Evolutionary conservation across 2,113 vertebrate genomes (phyloP).

Genomic region (Laticauda colubrina): DNA sequence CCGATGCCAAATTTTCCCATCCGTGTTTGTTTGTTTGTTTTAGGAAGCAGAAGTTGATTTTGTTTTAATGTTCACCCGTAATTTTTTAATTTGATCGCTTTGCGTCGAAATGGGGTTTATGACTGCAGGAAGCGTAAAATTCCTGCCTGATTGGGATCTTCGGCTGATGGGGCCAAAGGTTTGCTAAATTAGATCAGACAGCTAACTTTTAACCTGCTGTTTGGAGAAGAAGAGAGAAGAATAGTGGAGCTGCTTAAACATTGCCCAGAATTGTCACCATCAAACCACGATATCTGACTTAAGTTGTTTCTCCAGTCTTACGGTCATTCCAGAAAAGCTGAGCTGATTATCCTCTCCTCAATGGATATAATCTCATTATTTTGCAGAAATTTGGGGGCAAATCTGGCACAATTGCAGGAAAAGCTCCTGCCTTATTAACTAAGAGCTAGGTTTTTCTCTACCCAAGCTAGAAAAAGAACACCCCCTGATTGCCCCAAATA

Average conservation of each 20-base stretch:
- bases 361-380: rapidly evolving
- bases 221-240: background rate
- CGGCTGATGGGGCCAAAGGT: background rate
- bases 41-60: background rate
- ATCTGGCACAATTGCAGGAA: background rate
- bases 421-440: background rate
- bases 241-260: conserved; percentile 27
- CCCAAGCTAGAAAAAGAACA: rapidly evolving
- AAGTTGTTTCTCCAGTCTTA: conserved; percentile 13
- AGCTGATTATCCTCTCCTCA: background rate
- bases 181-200: background rate
- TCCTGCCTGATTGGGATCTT: background rate
- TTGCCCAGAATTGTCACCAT: conserved; percentile 22
- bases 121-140: background rate
- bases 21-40: background rate
- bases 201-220: background rate
- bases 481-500: background rate
- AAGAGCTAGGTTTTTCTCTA: background rate
- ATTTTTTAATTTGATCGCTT: background rate
- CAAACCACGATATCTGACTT: background rate
- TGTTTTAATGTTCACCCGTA: background rate
- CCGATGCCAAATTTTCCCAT: background rate
- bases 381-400: background rate
- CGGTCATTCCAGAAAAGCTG: background rate
- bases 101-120: background rate